Percentiles rank a stretch among this genome's conserved stretches.
Evolutionary conservation across 2,888 invertebrate genomes (phyloP).

Genomic region (Lutraria lutraria): DNA sequence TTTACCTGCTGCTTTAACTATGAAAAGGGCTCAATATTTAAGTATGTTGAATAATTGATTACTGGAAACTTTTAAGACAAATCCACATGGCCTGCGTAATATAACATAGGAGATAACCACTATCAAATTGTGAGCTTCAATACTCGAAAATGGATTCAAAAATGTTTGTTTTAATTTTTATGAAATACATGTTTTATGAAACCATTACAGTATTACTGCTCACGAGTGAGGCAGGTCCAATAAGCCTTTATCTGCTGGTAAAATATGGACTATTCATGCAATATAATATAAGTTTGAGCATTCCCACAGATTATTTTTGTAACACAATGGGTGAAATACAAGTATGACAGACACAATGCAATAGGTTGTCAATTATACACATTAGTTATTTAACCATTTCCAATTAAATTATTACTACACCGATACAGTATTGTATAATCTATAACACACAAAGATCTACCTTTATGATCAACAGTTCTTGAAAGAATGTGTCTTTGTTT

Average conservation of each 20-base stretch:
- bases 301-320: too few relatives aligned
- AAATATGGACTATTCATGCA: too few relatives aligned
- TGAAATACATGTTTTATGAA: background rate
- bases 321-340: too few relatives aligned
- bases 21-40: conserved; percentile 31
- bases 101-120: background rate
- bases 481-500: too few relatives aligned
- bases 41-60: conserved; percentile 46
- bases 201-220: background rate
- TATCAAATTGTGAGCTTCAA: background rate
- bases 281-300: too few relatives aligned
- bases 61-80: conserved; percentile 2
- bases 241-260: background rate
- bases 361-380: too few relatives aligned
- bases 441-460: too few relatives aligned
- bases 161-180: background rate
- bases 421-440: too few relatives aligned
- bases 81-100: background rate
- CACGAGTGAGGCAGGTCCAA: background rate
- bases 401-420: too few relatives aligned
- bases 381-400: too few relatives aligned
- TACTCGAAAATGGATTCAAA: background rate
- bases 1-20: conserved; percentile 31
- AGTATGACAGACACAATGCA: too few relatives aligned
- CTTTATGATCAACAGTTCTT: too few relatives aligned